These are phyloP conservation scores for Eonycteris spelaea DNA, from an alignment of 2,113 vertebrate species.

Conservation along the genomic window DNA sequence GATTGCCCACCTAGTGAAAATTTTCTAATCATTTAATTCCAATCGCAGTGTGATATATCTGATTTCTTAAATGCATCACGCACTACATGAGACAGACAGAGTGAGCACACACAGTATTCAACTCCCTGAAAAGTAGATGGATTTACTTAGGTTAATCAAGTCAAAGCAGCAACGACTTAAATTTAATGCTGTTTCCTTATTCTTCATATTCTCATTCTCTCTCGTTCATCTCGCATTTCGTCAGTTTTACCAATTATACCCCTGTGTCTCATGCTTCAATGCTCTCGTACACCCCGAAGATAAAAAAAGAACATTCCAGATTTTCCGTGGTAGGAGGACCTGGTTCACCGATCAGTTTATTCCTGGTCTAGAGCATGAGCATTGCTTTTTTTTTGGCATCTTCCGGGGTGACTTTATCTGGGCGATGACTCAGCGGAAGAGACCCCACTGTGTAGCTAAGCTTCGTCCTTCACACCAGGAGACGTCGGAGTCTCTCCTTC, in stretches of 20 bases:
- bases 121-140: background rate
- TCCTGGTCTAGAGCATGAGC: background rate
- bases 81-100: too few species aligned
- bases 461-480: background rate
- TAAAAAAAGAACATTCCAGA: background rate
- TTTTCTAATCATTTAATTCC: background rate
- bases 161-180: background rate
- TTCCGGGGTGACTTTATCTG: background rate
- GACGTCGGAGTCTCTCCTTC: too few species aligned
- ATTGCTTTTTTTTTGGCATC: too few species aligned
- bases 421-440: too few species aligned
- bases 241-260: background rate
- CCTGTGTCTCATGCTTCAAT: fast-evolving
- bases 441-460: fast-evolving
- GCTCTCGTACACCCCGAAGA: background rate
- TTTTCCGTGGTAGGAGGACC: background rate
- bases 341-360: background rate
- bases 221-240: background rate
- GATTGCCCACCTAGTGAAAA: background rate
- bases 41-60: background rate
- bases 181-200: background rate
- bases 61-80: background rate
- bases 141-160: background rate
- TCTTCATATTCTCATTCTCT: background rate
- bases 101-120: fast-evolving